phyloP scores from a whole-genome alignment of 2,797 vertebrate genomes.

The Phrynocephalus forsythii region DNA sequence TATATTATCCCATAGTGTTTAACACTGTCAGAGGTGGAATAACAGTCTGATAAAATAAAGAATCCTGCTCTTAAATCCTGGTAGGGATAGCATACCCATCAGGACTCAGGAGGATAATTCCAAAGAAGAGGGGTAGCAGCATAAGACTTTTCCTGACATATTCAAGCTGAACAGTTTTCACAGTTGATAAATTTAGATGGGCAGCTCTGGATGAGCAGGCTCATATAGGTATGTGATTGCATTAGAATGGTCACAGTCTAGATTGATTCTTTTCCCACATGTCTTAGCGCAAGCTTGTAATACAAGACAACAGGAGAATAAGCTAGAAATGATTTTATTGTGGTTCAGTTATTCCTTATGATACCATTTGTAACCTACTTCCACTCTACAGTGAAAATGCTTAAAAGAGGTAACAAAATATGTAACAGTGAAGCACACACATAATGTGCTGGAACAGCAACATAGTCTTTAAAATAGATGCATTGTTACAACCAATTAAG shows the following conservation, averaged over 20 bases:
- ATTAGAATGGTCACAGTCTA: neutral
- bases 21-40: too few species aligned
- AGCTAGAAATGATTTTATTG: neutral
- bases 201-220: too few species aligned
- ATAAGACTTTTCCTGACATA: too few species aligned
- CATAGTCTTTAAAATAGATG: neutral
- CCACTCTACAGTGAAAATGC: neutral
- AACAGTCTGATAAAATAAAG: too few species aligned
- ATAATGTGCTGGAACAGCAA: neutral
- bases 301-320: neutral
- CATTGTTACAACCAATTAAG: neutral
- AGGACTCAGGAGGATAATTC: too few species aligned
- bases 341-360: neutral
- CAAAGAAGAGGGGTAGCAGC: too few species aligned
- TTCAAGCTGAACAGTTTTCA: too few species aligned
- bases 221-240: too few species aligned
- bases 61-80: too few species aligned
- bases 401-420: neutral
- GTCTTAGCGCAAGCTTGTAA: neutral
- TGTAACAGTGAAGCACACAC: neutral
- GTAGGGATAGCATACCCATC: too few species aligned
- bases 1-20: too few species aligned
- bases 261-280: neutral
- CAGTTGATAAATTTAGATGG: too few species aligned
- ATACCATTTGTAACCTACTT: neutral